Evolutionary conservation across 2,888 invertebrate species (phyloP).

Genomic region (Lutraria lutraria): DNA sequence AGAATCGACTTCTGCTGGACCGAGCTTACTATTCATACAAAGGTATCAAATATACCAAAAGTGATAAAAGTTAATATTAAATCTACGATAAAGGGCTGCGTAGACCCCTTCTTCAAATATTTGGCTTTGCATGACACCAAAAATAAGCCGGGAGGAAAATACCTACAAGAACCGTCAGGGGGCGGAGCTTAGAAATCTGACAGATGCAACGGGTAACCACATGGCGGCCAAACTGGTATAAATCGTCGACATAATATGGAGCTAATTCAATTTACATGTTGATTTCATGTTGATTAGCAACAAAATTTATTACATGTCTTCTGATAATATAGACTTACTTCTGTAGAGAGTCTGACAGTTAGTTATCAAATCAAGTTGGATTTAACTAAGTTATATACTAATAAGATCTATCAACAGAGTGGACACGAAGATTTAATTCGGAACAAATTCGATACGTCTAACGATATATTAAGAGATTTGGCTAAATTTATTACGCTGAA

Average conservation of each 20-base stretch:
- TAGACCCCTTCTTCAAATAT: constrained; percentile 48
- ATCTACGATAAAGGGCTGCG: constrained; percentile 24
- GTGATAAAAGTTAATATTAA: constrained; percentile 39
- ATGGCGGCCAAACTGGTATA: constrained; percentile 64
- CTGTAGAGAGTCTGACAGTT: constrained; percentile 53
- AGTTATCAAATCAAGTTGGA: constrained; percentile 64
- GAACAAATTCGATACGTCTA: constrained; percentile 14
- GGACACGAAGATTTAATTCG: constrained; percentile 35
- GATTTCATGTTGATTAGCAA: constrained; percentile 66
- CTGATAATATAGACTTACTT: constrained; percentile 38
- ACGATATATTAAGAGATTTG: not conserved
- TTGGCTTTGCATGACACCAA: constrained; percentile 39
- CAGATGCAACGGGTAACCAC: constrained; percentile 46
- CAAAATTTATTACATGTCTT: constrained; percentile 56
- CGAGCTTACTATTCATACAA: constrained; percentile 13
- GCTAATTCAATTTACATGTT: constrained; percentile 73
- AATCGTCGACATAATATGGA: constrained; percentile 58
- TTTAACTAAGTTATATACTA: constrained; percentile 52
- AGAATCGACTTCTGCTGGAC: not conserved
- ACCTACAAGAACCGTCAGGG: constrained; percentile 20
- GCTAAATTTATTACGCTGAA: not conserved
- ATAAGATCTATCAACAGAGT: constrained; percentile 37
- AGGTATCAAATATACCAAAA: constrained; percentile 27
- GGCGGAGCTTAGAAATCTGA: constrained; percentile 56
- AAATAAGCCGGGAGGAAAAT: constrained; percentile 6